phyloP scores from a whole-genome alignment of 2,888 invertebrate species.

The Bellardia pandia region DNA sequence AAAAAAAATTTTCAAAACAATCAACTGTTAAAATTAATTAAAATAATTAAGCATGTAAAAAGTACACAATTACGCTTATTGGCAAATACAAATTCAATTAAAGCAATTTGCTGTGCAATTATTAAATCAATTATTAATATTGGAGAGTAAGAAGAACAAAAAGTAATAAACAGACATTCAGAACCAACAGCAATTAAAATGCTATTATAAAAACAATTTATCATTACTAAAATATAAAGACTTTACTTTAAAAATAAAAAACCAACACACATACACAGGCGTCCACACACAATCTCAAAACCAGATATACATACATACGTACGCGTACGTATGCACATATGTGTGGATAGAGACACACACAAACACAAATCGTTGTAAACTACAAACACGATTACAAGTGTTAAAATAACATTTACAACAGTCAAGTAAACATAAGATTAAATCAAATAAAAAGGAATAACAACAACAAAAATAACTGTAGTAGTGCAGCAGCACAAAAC shows the following conservation, averaged over 20 bases:
- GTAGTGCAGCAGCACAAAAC: not conserved
- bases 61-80: not conserved
- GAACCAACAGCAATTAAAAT: conserved; percentile 62
- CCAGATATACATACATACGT: not conserved
- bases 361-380: conserved; percentile 55
- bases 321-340: not conserved
- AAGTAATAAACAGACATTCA: conserved; percentile 30
- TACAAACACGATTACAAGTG: conserved; percentile 71
- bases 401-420: conserved; percentile 74
- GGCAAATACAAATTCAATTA: conserved; percentile 46
- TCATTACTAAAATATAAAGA: conserved; percentile 63
- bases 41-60: not conserved
- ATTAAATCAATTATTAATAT: conserved; percentile 55
- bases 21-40: not conserved
- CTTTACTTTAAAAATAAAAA: conserved; percentile 38
- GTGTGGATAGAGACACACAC: not conserved
- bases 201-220: conserved; percentile 65
- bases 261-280: not conserved
- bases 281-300: not conserved
- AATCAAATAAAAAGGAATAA: conserved; percentile 69
- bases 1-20: not conserved
- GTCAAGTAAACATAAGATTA: conserved; percentile 73
- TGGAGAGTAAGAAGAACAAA: not conserved
- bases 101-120: conserved; percentile 51
- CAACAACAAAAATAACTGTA: conserved; percentile 34